Evolutionary conservation across 2,888 invertebrate genomes (phyloP).

Genomic region (Callyntrura sp.): DNA sequence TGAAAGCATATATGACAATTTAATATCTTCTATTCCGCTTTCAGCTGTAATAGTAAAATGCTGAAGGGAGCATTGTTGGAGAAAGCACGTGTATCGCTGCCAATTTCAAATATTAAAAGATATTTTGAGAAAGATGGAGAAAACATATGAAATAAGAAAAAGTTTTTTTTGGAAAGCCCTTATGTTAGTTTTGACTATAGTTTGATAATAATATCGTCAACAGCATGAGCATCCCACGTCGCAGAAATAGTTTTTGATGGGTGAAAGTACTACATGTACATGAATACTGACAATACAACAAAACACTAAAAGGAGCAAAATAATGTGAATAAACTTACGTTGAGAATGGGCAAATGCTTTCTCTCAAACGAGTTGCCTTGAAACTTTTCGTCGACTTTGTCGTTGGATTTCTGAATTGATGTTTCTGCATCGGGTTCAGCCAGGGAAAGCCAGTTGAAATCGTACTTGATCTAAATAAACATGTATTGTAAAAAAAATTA

Average conservation of each 20-base stretch:
- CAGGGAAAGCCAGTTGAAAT: conserved; percentile 83
- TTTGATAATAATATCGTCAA: conserved; percentile 22
- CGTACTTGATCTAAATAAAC: conserved; percentile 82
- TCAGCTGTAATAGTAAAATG: background rate
- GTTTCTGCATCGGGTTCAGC: conserved; percentile 71
- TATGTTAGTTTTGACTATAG: conserved; percentile 18
- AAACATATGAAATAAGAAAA: conserved; percentile 23
- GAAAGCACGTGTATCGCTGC: background rate
- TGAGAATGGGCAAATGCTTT: conserved; percentile 83
- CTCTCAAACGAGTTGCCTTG: conserved; percentile 75
- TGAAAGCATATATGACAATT: conserved; percentile 21
- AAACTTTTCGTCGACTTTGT: conserved; percentile 73
- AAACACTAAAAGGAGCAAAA: background rate
- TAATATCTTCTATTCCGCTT: background rate
- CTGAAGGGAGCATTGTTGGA: background rate
- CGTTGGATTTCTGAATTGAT: conserved; percentile 46
- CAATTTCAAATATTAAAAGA: background rate
- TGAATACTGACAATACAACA: background rate
- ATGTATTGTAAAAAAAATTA: background rate
- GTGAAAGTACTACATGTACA: background rate
- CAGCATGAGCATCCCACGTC: background rate
- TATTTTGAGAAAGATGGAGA: background rate
- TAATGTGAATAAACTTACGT: conserved; percentile 76
- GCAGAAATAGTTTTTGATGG: background rate
- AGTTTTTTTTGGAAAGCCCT: background rate